Base-by-base conservation (phyloP, 2,113 vertebrate genomes). In the Anarrhichthys ocellatus region DNA sequence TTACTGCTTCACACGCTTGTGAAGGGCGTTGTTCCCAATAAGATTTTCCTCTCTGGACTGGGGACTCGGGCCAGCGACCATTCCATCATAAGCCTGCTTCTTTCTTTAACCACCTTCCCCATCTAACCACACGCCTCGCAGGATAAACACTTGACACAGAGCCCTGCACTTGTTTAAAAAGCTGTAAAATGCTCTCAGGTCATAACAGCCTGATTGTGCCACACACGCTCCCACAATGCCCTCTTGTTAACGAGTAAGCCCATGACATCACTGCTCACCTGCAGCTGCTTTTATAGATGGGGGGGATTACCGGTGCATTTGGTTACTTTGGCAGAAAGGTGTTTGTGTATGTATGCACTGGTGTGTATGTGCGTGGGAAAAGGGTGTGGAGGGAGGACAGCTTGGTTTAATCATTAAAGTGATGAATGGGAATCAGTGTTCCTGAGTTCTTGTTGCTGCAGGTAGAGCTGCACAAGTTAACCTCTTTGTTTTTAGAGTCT, bases 191-290 rank as follows among this genome's bases (percentile, higher is more conserved):
- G 40, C 73, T 63, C 44, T 24, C n/a, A 64, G 72, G 84, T 80
- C 74, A 88, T 27, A 92, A 88, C 61, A 62, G 87, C 27, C 70
- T 56, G 50, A 82, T 86, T 93, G 80, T 87, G 71, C 61, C 86
- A 46, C 2, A 29, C 20, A 7, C 86, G 75, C 65, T 67, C 80
- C 82, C 44, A 92, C 87, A 90, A 86, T 82, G 83, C 62, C 63
- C 75, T 61, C 80, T 88, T 91, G 74, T 92, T 90, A 74, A 71
- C 38, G 42, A 76, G 38, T 44, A 70, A 71, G 73, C 62, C 32
- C 0, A 88, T 95, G 93, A 95, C 89, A 89, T 93, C 92, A 93
- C 24, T 56, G 82, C 85, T 79, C 65, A 89, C 88, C 91, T 87
- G 89, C 66, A 76, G 73, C 76, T 90, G 83, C 59, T 90, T 92